Evolutionary conservation across 2,797 vertebrate species (phyloP).

Genomic region (Gambelia wislizenii): DNA sequence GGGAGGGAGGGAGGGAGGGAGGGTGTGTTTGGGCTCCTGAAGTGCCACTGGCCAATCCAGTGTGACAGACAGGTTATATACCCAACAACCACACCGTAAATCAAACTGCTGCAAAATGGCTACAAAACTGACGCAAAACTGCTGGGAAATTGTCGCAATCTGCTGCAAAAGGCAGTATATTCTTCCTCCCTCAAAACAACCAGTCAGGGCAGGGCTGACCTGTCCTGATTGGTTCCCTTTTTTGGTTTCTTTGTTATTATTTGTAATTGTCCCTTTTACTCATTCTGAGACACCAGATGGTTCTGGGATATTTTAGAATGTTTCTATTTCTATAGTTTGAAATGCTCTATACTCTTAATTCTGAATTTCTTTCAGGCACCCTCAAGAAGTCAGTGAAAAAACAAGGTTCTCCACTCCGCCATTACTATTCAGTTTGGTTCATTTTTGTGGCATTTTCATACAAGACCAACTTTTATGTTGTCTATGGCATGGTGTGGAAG

Average conservation of each 20-base stretch:
- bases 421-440: neutral
- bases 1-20: no score
- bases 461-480: constrained; percentile 10
- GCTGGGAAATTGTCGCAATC: no score
- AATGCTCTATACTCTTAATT: neutral
- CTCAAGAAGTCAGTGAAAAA: neutral
- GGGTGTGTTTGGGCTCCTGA: no score
- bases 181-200: no score
- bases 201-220: no score
- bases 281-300: neutral
- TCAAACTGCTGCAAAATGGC: no score
- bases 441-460: neutral
- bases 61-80: no score
- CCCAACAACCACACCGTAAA: no score
- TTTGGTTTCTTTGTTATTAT: neutral
- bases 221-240: no score
- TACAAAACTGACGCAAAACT: no score
- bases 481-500: neutral
- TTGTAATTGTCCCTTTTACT: neutral
- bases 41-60: no score
- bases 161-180: no score
- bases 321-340: neutral
- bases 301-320: neutral
- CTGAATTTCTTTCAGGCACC: neutral
- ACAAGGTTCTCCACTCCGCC: neutral